Percentiles rank a stretch among this genome's conserved stretches.
phyloP scores from a whole-genome alignment of 64 coral and sea anemone genomes.

The Pocillopora verrucosa region DNA sequence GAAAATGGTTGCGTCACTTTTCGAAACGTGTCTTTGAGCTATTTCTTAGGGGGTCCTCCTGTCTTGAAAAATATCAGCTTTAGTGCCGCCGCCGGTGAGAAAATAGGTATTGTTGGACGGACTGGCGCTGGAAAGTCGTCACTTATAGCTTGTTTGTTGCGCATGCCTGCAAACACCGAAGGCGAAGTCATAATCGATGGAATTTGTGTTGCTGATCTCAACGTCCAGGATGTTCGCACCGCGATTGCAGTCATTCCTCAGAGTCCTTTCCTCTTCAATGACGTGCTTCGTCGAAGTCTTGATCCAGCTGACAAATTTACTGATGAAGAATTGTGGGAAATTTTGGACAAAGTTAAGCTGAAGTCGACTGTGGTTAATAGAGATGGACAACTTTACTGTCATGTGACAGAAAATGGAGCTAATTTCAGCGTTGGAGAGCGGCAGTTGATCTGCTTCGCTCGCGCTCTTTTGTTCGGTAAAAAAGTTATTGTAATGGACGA shows the following conservation, averaged over 20 bases:
- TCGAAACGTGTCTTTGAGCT: background rate
- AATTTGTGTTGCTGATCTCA: background rate
- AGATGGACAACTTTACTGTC: background rate
- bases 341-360: background rate
- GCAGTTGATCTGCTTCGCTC: constrained; percentile 10
- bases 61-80: constrained; percentile 1
- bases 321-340: background rate
- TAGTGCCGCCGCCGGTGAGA: background rate
- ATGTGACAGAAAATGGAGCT: background rate
- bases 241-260: constrained; percentile 13
- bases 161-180: constrained; percentile 6
- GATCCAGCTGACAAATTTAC: constrained; percentile 1
- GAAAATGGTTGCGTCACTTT: background rate
- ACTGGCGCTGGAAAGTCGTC: constrained; percentile 32
- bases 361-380: background rate
- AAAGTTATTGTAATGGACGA: background rate
- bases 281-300: background rate
- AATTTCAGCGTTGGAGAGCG: background rate
- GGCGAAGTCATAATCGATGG: background rate
- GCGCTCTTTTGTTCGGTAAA: background rate
- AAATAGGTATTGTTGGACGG: constrained; percentile 25
- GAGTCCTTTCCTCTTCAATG: constrained; percentile 13
- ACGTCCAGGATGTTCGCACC: background rate
- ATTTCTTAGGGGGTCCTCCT: too few relatives aligned
- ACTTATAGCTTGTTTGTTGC: background rate